Conservation (phyloP, 2,888 invertebrate genomes). For the Eupelmus urozonus region DNA sequence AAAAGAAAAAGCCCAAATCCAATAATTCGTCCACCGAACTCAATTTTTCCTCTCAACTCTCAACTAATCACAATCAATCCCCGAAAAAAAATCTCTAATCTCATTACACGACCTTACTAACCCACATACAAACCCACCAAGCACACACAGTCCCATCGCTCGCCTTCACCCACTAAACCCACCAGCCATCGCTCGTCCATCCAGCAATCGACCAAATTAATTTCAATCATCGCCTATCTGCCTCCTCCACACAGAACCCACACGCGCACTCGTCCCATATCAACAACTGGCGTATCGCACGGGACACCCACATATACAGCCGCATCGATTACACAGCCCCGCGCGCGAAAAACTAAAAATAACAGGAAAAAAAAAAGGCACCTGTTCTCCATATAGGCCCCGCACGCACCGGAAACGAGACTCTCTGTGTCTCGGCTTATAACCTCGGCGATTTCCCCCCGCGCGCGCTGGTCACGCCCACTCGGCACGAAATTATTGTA, state of each 20-base stretch:
- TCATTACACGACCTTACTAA: not conserved
- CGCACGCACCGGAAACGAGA: slow-evolving; percentile 33
- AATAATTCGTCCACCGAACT: too few species aligned
- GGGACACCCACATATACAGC: not conserved
- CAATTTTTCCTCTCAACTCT: not conserved
- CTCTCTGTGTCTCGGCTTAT: too few species aligned
- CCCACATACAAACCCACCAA: slow-evolving; percentile 3
- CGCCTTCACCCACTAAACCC: slow-evolving; percentile 48
- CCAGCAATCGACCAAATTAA: slow-evolving; percentile 50
- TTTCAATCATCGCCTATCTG: slow-evolving; percentile 45
- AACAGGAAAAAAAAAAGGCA: slow-evolving; percentile 17
- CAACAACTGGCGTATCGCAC: not conserved
- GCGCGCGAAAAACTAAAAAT: not conserved
- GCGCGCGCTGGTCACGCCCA: slow-evolving; percentile 52
- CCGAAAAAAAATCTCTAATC: too few species aligned
- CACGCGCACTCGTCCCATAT: not conserved
- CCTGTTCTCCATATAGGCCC: not conserved
- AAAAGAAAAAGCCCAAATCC: too few species aligned
- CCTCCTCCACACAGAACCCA: too few species aligned
- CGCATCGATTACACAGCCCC: slow-evolving; percentile 3
- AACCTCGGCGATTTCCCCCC: not conserved
- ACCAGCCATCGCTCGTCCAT: not conserved
- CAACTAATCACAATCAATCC: too few species aligned
- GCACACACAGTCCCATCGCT: slow-evolving; percentile 4
- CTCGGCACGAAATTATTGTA: slow-evolving; percentile 64